Conservation (phyloP, 2,113 vertebrate genomes). For the cat (Felis catus) region DNA sequence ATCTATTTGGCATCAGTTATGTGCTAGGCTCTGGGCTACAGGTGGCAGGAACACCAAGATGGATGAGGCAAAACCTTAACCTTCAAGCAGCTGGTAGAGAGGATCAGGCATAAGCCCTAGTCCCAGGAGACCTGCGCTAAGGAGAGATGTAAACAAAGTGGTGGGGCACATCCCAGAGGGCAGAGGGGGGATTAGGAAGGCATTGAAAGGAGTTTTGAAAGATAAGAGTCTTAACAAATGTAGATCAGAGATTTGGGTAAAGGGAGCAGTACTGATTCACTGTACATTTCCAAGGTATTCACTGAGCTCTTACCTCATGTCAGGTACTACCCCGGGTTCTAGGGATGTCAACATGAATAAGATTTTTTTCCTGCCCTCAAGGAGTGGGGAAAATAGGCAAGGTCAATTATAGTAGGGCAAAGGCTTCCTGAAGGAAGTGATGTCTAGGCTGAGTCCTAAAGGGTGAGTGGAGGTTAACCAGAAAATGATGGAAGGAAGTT, state of each 20-base stretch:
- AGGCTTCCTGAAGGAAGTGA: not conserved
- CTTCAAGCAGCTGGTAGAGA: constrained; percentile 15
- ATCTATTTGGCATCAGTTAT: not conserved
- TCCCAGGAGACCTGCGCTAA: not conserved
- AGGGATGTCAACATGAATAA: not conserved
- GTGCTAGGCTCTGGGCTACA: not conserved
- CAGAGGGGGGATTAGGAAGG: not conserved
- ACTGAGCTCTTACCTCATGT: not conserved
- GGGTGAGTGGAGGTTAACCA: not conserved
- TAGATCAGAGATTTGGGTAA: not conserved
- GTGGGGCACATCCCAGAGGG: not conserved
- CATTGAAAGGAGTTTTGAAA: not conserved
- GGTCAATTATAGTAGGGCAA: not conserved
- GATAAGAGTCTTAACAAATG: not conserved
- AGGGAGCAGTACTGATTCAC: not conserved
- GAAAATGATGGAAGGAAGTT: not conserved
- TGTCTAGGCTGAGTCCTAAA: not conserved
- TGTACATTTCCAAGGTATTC: not conserved
- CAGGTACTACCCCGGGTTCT: not conserved
- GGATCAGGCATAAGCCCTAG: not conserved
- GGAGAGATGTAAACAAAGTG: not conserved
- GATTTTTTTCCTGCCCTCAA: not conserved
- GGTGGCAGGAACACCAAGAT: not conserved
- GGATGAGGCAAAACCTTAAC: not conserved
- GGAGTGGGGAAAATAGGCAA: not conserved